These are phyloP conservation scores for Fulica atra DNA, from an alignment of 2,113 vertebrate species.

Conservation along the genomic window DNA sequence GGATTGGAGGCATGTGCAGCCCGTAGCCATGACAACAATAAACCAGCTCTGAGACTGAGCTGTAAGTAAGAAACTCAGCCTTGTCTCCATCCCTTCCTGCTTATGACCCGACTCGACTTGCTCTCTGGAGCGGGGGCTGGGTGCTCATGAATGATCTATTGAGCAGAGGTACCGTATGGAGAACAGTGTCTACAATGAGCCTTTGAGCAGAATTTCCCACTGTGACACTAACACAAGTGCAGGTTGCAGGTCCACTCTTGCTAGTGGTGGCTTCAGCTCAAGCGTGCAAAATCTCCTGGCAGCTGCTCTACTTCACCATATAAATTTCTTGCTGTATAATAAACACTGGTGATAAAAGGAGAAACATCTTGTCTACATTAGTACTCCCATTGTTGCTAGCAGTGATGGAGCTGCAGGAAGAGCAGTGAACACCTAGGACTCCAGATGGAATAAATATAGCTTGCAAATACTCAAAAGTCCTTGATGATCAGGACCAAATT, in stretches of 20 bases:
- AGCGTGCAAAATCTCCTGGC: not conserved
- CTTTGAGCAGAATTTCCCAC: slow-evolving; percentile 40
- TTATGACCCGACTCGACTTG: slow-evolving; percentile 62
- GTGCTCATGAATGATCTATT: slow-evolving; percentile 80
- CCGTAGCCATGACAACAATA: slow-evolving; percentile 79
- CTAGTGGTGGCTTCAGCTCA: not conserved
- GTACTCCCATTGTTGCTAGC: not conserved
- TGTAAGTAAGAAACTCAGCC: slow-evolving; percentile 75
- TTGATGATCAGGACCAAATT: slow-evolving; percentile 35
- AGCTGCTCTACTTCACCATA: not conserved
- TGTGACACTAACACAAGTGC: not conserved
- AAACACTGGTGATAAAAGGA: not conserved
- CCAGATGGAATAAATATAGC: not conserved
- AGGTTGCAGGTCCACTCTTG: not conserved
- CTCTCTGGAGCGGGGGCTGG: slow-evolving; percentile 62
- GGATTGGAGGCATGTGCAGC: slow-evolving; percentile 76
- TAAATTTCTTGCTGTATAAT: not conserved
- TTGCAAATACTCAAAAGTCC: not conserved
- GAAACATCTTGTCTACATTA: not conserved
- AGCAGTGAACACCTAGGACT: not conserved
- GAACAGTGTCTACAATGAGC: not conserved
- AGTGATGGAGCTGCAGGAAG: not conserved
- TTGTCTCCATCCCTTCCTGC: slow-evolving; percentile 82
- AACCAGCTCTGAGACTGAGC: slow-evolving; percentile 67
- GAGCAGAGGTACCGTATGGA: slow-evolving; percentile 49